These are phyloP conservation scores for Petaurus breviceps DNA, from an alignment of 2,113 vertebrate genomes.

Conservation along the genomic window DNA sequence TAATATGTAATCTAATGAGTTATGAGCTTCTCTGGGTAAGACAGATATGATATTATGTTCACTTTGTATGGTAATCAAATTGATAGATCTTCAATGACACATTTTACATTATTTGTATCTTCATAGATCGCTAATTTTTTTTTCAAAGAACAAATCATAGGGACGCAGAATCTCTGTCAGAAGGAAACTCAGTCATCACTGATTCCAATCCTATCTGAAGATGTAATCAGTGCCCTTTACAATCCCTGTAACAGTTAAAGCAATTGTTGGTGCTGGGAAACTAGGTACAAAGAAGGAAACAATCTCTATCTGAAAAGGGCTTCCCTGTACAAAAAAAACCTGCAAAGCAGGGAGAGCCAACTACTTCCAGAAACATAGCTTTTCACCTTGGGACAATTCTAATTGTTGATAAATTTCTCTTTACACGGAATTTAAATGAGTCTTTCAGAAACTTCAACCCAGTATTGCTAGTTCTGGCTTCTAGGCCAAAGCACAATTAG, in stretches of 20 bases:
- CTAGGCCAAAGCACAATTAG: not conserved
- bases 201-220: not conserved
- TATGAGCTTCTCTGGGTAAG: not conserved
- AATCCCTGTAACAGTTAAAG: not conserved
- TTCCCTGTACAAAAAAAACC: not conserved
- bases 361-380: not conserved
- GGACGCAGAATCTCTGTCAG: not conserved
- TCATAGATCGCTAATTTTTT: not conserved
- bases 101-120: not conserved
- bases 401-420: not conserved
- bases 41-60: not conserved
- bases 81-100: not conserved
- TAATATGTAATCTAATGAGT: too few species aligned
- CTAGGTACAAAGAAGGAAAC: not conserved
- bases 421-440: not conserved
- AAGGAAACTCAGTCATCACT: not conserved
- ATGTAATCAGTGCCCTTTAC: not conserved
- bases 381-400: not conserved
- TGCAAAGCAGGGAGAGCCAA: not conserved
- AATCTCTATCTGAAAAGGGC: not conserved
- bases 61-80: not conserved
- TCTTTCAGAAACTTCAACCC: not conserved
- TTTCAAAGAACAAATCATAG: too few species aligned
- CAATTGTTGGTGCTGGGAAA: not conserved
- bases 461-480: not conserved